Evolutionary conservation across 2,888 invertebrate genomes (phyloP).

Genomic region (Eupithecia tripunctaria): DNA sequence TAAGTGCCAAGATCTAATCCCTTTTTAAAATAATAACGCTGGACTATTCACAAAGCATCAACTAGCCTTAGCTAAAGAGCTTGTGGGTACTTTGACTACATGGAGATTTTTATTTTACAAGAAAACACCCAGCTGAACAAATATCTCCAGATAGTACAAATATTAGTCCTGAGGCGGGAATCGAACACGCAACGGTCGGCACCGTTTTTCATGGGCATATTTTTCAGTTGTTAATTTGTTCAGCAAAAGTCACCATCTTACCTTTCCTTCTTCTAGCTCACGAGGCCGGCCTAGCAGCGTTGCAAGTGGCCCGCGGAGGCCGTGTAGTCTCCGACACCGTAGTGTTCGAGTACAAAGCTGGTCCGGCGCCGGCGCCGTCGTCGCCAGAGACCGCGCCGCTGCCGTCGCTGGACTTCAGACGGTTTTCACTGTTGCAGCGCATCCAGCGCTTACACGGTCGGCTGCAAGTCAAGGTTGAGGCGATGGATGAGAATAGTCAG

Average conservation of each 20-base stretch:
- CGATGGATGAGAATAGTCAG: slow-evolving; percentile 85
- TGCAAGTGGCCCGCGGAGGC: slow-evolving; percentile 96
- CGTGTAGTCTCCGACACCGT: slow-evolving; percentile 96
- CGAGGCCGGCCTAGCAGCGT: slow-evolving; percentile 93
- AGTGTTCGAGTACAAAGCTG: slow-evolving; percentile 94
- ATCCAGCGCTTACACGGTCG: slow-evolving; percentile 93
- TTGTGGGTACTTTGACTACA: no score
- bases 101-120: no score
- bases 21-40: no score
- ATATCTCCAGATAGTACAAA: no score
- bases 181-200: no score
- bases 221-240: no score
- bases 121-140: no score
- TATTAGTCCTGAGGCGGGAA: no score
- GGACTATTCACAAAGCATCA: no score
- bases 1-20: no score
- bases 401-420: slow-evolving; percentile 86
- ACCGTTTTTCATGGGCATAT: no score
- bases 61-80: no score
- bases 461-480: slow-evolving; percentile 90
- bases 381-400: slow-evolving; percentile 86
- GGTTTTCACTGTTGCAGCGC: slow-evolving; percentile 92
- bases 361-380: slow-evolving; percentile 85
- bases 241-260: neutral
- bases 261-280: slow-evolving; percentile 86